Base-by-base conservation (phyloP, 1,140 invertebrate species). In the Bactericera cockerelli region DNA sequence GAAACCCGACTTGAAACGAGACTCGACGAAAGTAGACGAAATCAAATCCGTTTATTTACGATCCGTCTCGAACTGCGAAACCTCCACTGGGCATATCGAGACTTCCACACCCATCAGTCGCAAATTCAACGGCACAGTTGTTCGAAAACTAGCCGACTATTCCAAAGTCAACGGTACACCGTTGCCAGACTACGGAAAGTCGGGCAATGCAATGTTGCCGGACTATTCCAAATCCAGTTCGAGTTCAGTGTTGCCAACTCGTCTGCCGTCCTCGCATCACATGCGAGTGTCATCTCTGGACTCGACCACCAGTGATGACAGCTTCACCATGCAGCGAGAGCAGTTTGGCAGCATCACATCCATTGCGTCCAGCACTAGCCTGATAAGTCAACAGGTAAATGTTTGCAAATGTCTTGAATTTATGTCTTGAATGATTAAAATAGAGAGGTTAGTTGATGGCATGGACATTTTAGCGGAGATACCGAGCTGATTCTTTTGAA, bases 321-420 rank as follows among this genome's bases (percentile, higher is more conserved):
- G 69, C 24, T 61, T 65, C 54, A 64, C 69, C 1, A 65, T 69
- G 26, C 67, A 70, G 25, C 69, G 70, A 39, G 75, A 77, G 62
- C 79, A 79, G 55, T 81, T 79, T 65, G 79, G 78, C 13, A 79
- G 76, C 63, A 78, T 81, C 60, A 80, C 77, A 2, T 81, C 80
- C 1, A 62, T 81, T 3, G 78, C 79, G 0, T 80, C 78, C 11
- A 78, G 77, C 26, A 81, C 79, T 0, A 81, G 79, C 61, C 68
- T 81, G 2, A 81, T 81, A 60, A 80, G 79, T 2, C 79, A 79
- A 57, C 79, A 77, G 69, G 75, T 77, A n/a, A n/a, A n/a, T n/a
- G n/a, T n/a, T n/a, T n/a, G n/a, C n/a, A n/a, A n/a, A n/a, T n/a
- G n/a, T n/a, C n/a, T n/a, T n/a, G n/a, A n/a, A n/a, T n/a, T n/a